These are phyloP conservation scores for Gryllus bimaculatus DNA, from an alignment of 1,140 invertebrate genomes.

Conservation along the genomic window DNA sequence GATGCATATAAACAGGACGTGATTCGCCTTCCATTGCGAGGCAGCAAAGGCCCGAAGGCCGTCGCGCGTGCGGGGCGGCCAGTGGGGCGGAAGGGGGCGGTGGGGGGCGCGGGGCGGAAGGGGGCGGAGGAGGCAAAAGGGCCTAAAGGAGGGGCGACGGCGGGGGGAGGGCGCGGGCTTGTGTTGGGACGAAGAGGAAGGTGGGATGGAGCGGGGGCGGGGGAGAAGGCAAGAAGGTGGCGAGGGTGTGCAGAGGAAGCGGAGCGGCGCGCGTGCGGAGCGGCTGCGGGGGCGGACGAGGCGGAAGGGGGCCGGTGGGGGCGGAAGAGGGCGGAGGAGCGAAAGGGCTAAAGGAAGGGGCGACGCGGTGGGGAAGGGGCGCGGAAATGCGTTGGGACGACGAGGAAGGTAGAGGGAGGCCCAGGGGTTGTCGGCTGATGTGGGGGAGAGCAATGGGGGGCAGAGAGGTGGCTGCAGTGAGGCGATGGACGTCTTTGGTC, in stretches of 20 bases:
- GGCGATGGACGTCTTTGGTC: too few relatives aligned
- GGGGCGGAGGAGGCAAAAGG: not conserved
- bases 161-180: not conserved
- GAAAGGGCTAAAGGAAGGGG: not conserved
- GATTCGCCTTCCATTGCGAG: not conserved
- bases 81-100: not conserved
- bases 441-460: too few relatives aligned
- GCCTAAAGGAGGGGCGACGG: not conserved
- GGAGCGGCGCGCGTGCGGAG: too few relatives aligned
- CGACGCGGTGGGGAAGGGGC: not conserved
- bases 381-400: not conserved
- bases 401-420: not conserved
- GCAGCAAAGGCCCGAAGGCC: not conserved
- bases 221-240: too few relatives aligned
- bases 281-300: too few relatives aligned
- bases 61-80: too few relatives aligned
- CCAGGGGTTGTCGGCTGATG: too few relatives aligned
- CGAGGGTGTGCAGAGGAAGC: too few relatives aligned
- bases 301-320: not conserved
- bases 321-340: not conserved
- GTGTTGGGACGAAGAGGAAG: not conserved
- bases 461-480: too few relatives aligned
- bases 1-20: conserved; percentile 4
- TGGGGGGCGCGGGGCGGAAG: not conserved
- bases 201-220: too few relatives aligned